Base-by-base conservation (phyloP, 2,797 vertebrate genomes). In the Lutjanus campechanus region DNA sequence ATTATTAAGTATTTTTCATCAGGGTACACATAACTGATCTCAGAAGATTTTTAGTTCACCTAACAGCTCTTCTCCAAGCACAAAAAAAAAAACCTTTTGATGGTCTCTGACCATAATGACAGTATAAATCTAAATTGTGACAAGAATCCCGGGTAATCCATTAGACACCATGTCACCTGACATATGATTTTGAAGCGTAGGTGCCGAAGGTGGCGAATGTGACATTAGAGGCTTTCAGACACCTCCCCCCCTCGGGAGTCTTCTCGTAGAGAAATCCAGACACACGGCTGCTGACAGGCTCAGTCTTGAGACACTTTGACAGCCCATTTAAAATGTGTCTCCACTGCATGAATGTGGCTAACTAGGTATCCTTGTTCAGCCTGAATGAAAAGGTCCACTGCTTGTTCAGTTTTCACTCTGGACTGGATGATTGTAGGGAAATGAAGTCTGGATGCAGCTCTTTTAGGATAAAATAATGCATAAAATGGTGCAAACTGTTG, bases 401-500 rank as follows among this genome's bases (percentile, higher is more conserved):
- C 73, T 49, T 54, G 40, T 73, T 78, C 25, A 72, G 8, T 74
- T 68, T 56, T 62, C 20, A n/a, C 17, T 71, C 3, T 50, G 13
- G 11, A 36, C 19, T 9, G 50, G 53, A 67, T 82, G 65, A 55
- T 54, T 60, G 43, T 41, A 12, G 5, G 72, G 53, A 65, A 60
- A 75, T 47, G 0, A 84, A 15, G 59, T 54, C 47, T 9, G 4
- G 25, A 65, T 12, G 36, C 61, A 64, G 22, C 46, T 83, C 43
- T 79, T 71, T 43, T 8, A 40, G 65, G 61, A 76, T 74, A 22
- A 69, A 66, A 50, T 46, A 51, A 7, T 55, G 65, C 70, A 77
- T 73, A 72, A 85, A 85, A 76, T 40, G 77, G 55, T 17, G 50
- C 40, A 67, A 85, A 83, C 50, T 41, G 49, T 46, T 80, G 78